Evolutionary conservation across 2,888 invertebrate genomes (phyloP), one percentile per base, ranked within the genome.

Genomic region (Drosophila meridiana): DNA sequence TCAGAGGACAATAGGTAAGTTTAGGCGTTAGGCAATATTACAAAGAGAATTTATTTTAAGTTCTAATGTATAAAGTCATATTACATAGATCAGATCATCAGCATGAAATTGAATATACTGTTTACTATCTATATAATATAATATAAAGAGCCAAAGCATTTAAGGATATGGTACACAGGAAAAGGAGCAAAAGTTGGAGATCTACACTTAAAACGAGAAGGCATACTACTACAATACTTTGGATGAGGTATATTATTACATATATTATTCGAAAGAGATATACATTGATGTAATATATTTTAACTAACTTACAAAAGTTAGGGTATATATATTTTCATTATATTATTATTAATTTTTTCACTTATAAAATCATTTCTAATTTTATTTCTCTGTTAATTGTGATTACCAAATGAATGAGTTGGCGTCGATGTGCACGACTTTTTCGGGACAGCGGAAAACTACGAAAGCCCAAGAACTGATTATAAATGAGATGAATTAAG

Each of bases 391-490:
- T 86, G 81, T 76, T 90, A 88, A 83, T 86, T 81, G 70, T 53
- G 58, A 59, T 66, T 71, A 60, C 71, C 68, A 55, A 28, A 50
- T 69, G 71, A 69, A 84, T 87, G 73, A 76, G 73, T 77, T 38
- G 71, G 59, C 62, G 72, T 57, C 26, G 34, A 47, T n/a, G 34
- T 20, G 58, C 87, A 87, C 88, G 85, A 87, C 52, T 67, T 67
- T 72, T 61, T 34, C 47, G 38, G 34, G 14, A 55, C 57, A 86
- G 69, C 73, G 90, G 87, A 90, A 90, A 86, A 79, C 74, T 80
- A 85, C 83, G 34, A 11, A 32, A 50, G 2, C 40, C 56, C 57
- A 32, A 55, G 42, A 64, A 9, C 28, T 4, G 26, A 56, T 42
- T 42, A 34, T 47, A 43, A 66, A 66, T 66, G 32, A 40, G 65